phyloP scores from a whole-genome alignment of 1,140 invertebrate species.

The Plectrocnemia conspersa region DNA sequence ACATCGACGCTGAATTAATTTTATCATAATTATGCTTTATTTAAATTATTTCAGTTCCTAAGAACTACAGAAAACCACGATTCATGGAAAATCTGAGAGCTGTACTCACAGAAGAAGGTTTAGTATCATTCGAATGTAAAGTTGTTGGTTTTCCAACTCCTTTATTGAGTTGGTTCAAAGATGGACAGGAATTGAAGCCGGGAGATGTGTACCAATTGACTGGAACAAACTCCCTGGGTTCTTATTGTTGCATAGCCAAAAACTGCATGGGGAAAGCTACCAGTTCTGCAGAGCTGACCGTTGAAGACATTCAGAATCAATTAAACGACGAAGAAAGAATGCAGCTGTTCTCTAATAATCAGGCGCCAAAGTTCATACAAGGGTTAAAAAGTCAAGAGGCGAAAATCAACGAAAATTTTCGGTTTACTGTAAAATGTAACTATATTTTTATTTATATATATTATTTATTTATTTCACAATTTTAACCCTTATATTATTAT shows the following conservation, averaged over 20 bases:
- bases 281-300: conserved; percentile 79
- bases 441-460: conserved; percentile 14
- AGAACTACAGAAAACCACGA: conserved; percentile 80
- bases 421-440: conserved; percentile 73
- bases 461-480: too few species aligned
- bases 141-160: conserved; percentile 88
- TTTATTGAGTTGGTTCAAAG: conserved; percentile 82
- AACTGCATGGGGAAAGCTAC: conserved; percentile 89
- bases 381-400: conserved; percentile 78
- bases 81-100: conserved; percentile 87
- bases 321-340: conserved; percentile 79
- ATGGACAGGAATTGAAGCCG: conserved; percentile 83
- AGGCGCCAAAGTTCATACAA: conserved; percentile 76
- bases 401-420: conserved; percentile 74
- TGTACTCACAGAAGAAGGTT: conserved; percentile 81
- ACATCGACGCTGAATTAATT: neutral
- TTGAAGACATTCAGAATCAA: conserved; percentile 87
- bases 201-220: conserved; percentile 89
- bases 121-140: conserved; percentile 90
- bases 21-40: neutral
- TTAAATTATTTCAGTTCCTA: conserved; percentile 72
- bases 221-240: conserved; percentile 81
- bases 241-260: conserved; percentile 84
- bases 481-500: too few species aligned
- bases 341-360: conserved; percentile 68